phyloP scores from a whole-genome alignment of 64 coral and sea anemone species.

The Hydrozoanthus tunicans region DNA sequence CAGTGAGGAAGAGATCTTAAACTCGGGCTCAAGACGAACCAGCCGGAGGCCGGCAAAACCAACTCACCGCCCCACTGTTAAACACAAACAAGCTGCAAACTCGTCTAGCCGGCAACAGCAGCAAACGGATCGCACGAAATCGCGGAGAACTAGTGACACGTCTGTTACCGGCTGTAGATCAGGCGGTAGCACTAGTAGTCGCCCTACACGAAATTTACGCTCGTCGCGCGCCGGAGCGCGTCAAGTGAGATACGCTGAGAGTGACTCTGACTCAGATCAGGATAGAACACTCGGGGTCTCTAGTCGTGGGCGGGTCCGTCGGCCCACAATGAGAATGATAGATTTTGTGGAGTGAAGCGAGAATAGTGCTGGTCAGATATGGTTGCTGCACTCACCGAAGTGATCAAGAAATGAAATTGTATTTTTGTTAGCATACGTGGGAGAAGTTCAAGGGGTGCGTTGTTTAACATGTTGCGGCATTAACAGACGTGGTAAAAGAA shows the following conservation, averaged over 20 bases:
- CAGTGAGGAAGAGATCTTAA: constrained; percentile 63
- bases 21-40: constrained; percentile 40
- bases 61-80: constrained; percentile 73
- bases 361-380: not conserved
- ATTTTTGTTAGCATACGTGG: too few species aligned
- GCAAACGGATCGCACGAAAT: constrained; percentile 5
- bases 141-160: constrained; percentile 67
- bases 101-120: constrained; percentile 1
- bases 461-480: too few species aligned
- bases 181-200: constrained; percentile 32
- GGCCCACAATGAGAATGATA: constrained; percentile 86
- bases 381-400: too few species aligned
- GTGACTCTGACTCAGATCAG: constrained; percentile 78
- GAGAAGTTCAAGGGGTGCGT: too few species aligned
- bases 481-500: too few species aligned
- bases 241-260: constrained; percentile 79
- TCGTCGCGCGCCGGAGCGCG: constrained; percentile 62
- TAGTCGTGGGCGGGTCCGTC: constrained; percentile 90
- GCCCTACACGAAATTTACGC: constrained; percentile 26
- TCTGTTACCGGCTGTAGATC: constrained; percentile 44
- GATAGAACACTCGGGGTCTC: constrained; percentile 78
- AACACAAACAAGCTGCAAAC: constrained; percentile 51
- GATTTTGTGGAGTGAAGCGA: constrained; percentile 85
- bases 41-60: constrained; percentile 60
- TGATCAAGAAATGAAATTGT: too few species aligned